Base-by-base conservation (phyloP, 2,888 invertebrate species). In the Torymus tubicola region DNA sequence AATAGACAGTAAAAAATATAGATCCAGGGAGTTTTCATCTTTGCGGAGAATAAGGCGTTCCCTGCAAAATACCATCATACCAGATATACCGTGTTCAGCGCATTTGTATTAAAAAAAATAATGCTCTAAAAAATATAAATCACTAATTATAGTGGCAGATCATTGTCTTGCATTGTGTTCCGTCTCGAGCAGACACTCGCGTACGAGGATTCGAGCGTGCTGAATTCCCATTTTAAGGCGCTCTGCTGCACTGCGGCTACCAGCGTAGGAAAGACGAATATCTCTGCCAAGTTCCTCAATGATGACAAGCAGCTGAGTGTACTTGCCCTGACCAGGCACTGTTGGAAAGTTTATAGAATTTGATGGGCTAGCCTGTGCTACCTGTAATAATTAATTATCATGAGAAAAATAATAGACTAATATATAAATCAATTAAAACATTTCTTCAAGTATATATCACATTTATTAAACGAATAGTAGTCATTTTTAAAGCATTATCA, bases 281-380 rank as follows among this genome's bases (percentile, higher is more conserved):
- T 92, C 92, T 81, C 91, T 87, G 8, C 91, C 91, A 60, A 92
- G 90, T 86, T 92, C 92, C 83, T 92, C 92, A 74, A 92, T 92
- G 55, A 92, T 91, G 18, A 90, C 88, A 81, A 92, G 83, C 67
- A 91, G 81, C 79, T 91, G 90, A 76, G 90, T 89, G 78, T 91
- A 91, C 80, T 91, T 91, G 63, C 90, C 90, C 81, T 91, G 90
- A n/a, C 90, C 90, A 60, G 91, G 90, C 76, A 90, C 89, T 18
- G 88, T 85, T 18, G 89, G 89, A 82, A 90, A 90, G 78, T 90
- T 90, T 73, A 90, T 89, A 58, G 89, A 86, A 85, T 87, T 88
- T 75, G 90, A 89, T 75, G 90, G 90, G 84, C 89, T 91, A 24
- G 90, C 86, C 82, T 90, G 90, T 18, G 90, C 88, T 69, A 88